Conservation (phyloP, 2,797 vertebrate species). For the Betta splendens region DNA sequence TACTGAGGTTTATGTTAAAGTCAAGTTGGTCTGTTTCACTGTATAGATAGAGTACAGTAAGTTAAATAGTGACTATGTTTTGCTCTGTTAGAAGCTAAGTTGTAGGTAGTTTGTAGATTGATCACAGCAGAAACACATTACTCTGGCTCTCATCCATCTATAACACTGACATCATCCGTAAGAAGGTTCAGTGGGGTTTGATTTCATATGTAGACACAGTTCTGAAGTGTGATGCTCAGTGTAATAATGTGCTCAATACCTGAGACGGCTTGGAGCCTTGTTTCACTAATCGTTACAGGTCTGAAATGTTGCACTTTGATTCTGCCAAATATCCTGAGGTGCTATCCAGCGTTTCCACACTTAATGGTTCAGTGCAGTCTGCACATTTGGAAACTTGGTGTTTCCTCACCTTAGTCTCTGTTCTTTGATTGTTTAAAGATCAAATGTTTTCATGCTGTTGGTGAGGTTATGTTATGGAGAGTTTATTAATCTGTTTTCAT, state of each 20-base stretch:
- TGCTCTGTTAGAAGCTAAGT: conserved; percentile 17
- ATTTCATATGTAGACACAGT: conserved; percentile 4
- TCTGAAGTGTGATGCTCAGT: conserved; percentile 1
- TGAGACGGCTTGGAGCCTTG: background rate
- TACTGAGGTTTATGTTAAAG: too few species aligned
- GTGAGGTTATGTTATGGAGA: background rate
- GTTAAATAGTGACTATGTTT: conserved; percentile 8
- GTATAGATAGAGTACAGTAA: too few species aligned
- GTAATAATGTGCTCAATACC: background rate
- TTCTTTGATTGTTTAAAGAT: conserved; percentile 4
- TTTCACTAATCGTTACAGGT: conserved; percentile 17
- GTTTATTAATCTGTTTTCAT: background rate
- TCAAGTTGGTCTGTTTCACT: too few species aligned
- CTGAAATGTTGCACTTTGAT: conserved; percentile 9
- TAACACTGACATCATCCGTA: conserved; percentile 39
- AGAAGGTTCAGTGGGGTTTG: background rate
- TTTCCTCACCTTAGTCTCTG: conserved; percentile 1
- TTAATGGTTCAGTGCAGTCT: background rate
- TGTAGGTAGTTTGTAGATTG: background rate
- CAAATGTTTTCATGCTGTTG: conserved; percentile 12
- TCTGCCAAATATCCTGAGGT: conserved; percentile 16
- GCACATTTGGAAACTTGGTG: conserved; percentile 25
- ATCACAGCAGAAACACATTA: conserved; percentile 54
- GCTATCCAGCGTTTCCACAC: conserved; percentile 34
- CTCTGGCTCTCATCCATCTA: conserved; percentile 5